These are phyloP conservation scores for Nanger granti DNA, from an alignment of 2,113 vertebrate species.

Conservation along the genomic window DNA sequence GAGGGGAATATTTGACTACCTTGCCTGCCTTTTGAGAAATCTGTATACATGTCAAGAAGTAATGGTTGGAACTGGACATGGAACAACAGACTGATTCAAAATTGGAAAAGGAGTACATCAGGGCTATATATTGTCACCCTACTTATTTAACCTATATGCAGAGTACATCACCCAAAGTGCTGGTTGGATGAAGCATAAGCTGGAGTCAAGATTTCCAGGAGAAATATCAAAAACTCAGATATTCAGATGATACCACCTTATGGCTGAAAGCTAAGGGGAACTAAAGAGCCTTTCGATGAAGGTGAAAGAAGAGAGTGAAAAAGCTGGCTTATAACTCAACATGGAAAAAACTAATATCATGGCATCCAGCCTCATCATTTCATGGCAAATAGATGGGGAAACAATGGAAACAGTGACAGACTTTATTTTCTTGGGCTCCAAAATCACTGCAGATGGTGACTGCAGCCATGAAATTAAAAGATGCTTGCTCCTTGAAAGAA, in stretches of 20 bases:
- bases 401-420: not conserved
- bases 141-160: not conserved
- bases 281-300: not conserved
- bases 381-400: not conserved
- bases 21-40: not conserved
- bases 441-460: not conserved
- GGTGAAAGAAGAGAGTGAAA: not conserved
- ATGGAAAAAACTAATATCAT: not conserved
- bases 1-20: not conserved
- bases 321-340: not conserved
- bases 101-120: not conserved
- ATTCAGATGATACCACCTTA: not conserved
- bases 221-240: not conserved
- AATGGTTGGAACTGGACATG: not conserved
- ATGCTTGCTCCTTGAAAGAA: not conserved
- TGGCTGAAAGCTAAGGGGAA: not conserved
- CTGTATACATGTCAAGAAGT: not conserved
- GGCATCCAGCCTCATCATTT: not conserved
- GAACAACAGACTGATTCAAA: not conserved
- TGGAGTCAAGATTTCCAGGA: not conserved
- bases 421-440: not conserved
- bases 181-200: not conserved
- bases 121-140: not conserved
- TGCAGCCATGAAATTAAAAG: not conserved
- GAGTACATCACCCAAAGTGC: not conserved